Conservation (phyloP, 2,888 invertebrate genomes). For the Acrobasis suavella region DNA sequence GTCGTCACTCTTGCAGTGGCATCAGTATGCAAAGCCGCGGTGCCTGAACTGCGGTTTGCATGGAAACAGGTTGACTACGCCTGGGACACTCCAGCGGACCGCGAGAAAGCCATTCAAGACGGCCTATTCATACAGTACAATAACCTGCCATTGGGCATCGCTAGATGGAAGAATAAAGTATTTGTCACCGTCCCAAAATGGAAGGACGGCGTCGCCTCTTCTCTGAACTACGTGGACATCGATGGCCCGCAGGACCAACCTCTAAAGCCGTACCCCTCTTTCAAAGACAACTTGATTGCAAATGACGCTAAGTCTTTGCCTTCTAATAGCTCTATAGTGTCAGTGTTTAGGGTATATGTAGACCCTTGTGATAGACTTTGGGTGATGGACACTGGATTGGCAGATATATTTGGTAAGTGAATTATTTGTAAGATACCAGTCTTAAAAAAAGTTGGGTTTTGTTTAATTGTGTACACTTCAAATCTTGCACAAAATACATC, state of each 20-base stretch:
- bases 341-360: conserved; percentile 87
- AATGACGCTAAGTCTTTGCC: conserved; percentile 69
- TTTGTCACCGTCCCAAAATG: conserved; percentile 88
- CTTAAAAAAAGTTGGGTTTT: no score
- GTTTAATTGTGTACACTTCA: no score
- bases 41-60: conserved; percentile 84
- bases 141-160: conserved; percentile 87
- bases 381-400: conserved; percentile 91
- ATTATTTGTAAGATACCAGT: neutral
- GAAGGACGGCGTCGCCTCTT: conserved; percentile 87
- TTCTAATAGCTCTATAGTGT: conserved; percentile 85
- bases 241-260: conserved; percentile 86
- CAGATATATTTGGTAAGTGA: conserved; percentile 86
- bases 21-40: conserved; percentile 63
- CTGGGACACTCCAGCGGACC: conserved; percentile 84
- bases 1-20: conserved; percentile 53
- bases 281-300: conserved; percentile 89
- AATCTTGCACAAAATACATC: no score
- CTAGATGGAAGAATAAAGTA: conserved; percentile 86
- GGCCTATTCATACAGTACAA: conserved; percentile 84
- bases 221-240: conserved; percentile 85
- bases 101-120: conserved; percentile 82
- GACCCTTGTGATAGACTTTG: conserved; percentile 91
- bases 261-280: conserved; percentile 89
- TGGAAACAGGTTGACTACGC: conserved; percentile 87